phyloP scores from a whole-genome alignment of 2,888 invertebrate species.

The Creontiades dilutus region DNA sequence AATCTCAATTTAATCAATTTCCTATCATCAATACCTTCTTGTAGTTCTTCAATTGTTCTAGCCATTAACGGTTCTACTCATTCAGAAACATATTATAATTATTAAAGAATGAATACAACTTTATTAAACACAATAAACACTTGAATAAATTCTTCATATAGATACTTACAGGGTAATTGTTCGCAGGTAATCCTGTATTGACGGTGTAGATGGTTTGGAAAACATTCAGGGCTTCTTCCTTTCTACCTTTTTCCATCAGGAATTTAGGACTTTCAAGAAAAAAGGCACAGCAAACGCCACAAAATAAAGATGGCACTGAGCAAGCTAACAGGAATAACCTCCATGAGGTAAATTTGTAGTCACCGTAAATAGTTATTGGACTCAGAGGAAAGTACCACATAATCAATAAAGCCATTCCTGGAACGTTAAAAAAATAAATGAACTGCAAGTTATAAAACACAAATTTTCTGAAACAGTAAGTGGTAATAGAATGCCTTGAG shows the following conservation, averaged over 20 bases:
- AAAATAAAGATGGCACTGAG: constrained; percentile 84
- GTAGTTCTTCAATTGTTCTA: too few relatives aligned
- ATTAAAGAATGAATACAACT: too few relatives aligned
- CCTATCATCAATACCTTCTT: too few relatives aligned
- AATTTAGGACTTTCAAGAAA: constrained; percentile 89
- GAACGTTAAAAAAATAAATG: neutral
- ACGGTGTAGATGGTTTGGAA: constrained; percentile 83
- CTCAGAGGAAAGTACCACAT: constrained; percentile 36
- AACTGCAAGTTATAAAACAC: too few relatives aligned
- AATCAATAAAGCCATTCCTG: constrained; percentile 32
- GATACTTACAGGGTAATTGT: constrained; percentile 81
- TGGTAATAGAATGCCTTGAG: too few relatives aligned
- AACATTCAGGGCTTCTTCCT: constrained; percentile 83
- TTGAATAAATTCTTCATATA: too few relatives aligned
- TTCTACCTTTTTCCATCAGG: constrained; percentile 84
- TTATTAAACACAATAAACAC: too few relatives aligned
- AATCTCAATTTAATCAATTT: too few relatives aligned
- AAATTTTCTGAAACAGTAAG: too few relatives aligned
- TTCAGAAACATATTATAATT: too few relatives aligned
- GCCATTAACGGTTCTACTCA: too few relatives aligned
- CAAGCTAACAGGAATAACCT: constrained; percentile 79
- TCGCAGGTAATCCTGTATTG: constrained; percentile 83
- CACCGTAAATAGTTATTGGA: constrained; percentile 17
- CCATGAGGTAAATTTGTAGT: constrained; percentile 79
- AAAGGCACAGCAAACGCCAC: constrained; percentile 82